Evolutionary conservation across 2,888 invertebrate species (phyloP).

Genomic region (Conistra vaccinii): DNA sequence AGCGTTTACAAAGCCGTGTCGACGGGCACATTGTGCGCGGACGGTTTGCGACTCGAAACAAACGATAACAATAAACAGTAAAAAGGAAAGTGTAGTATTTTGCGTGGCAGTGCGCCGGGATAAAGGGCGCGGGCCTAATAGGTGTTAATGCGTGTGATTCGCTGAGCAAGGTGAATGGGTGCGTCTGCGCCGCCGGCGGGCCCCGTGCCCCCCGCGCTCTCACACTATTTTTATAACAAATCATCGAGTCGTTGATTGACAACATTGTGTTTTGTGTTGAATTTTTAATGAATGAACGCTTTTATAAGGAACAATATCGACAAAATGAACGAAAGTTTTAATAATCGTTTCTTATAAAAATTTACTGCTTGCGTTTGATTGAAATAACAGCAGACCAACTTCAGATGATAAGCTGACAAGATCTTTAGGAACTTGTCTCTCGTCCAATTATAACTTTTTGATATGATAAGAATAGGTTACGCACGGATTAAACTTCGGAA

Average conservation of each 20-base stretch:
- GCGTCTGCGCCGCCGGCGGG: conserved; percentile 69
- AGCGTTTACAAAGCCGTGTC: conserved; percentile 86
- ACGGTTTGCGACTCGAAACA: conserved; percentile 90
- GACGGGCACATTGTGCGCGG: conserved; percentile 83
- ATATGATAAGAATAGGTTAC: not conserved
- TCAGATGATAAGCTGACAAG: not conserved
- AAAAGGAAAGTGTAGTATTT: conserved; percentile 90
- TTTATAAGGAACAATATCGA: conserved; percentile 50
- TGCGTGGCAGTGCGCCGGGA: conserved; percentile 82
- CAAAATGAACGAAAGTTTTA: conserved; percentile 24
- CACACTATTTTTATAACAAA: conserved; percentile 86
- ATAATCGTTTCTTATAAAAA: conserved; percentile 3
- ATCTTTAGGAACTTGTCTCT: not conserved
- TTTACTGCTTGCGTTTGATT: conserved; percentile 9
- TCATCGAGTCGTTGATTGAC: conserved; percentile 84
- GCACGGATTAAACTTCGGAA: not conserved
- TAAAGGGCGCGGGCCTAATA: conserved; percentile 84
- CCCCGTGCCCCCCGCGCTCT: conserved; percentile 63
- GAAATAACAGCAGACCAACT: not conserved
- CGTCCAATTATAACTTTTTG: not conserved
- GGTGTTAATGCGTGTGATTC: conserved; percentile 88
- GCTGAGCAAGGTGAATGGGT: conserved; percentile 83
- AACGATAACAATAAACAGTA: conserved; percentile 90
- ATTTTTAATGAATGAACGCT: conserved; percentile 77
- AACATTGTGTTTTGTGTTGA: conserved; percentile 81